Conservation (phyloP, 2,888 invertebrate genomes). For the Cephus spinipes region DNA sequence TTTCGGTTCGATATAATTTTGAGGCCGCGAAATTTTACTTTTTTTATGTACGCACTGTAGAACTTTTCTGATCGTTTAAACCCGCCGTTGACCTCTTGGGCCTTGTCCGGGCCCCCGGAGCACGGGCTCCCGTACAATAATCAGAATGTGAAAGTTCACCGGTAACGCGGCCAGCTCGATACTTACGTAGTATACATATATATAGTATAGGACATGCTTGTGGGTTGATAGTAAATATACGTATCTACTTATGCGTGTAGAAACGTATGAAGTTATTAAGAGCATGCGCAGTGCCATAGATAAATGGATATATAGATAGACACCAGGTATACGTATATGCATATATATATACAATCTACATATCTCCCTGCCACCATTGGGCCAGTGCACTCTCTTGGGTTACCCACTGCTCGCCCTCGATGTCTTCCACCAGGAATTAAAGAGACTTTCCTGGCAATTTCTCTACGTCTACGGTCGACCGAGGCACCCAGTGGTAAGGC, state of each 20-base stretch:
- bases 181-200: background rate
- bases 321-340: background rate
- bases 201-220: background rate
- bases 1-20: background rate
- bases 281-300: background rate
- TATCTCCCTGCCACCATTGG: background rate
- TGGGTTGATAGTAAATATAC: background rate
- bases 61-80: background rate
- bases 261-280: background rate
- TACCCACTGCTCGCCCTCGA: conserved; percentile 4
- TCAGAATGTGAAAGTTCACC: conserved; percentile 65
- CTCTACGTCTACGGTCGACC: conserved; percentile 6
- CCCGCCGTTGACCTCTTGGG: conserved; percentile 9
- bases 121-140: conserved; percentile 33
- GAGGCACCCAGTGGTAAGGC: background rate
- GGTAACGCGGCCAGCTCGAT: conserved; percentile 53
- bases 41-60: background rate
- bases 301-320: background rate
- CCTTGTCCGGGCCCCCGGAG: conserved; percentile 6
- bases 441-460: conserved; percentile 17
- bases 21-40: background rate
- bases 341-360: background rate
- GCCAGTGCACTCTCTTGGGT: background rate
- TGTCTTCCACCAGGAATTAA: background rate
- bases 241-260: background rate